A percentile compares a stretch with the other conserved stretches of the same genome.
Evolutionary conservation across 2,113 vertebrate species (phyloP).

Genomic region (Spermophilus dauricus): DNA sequence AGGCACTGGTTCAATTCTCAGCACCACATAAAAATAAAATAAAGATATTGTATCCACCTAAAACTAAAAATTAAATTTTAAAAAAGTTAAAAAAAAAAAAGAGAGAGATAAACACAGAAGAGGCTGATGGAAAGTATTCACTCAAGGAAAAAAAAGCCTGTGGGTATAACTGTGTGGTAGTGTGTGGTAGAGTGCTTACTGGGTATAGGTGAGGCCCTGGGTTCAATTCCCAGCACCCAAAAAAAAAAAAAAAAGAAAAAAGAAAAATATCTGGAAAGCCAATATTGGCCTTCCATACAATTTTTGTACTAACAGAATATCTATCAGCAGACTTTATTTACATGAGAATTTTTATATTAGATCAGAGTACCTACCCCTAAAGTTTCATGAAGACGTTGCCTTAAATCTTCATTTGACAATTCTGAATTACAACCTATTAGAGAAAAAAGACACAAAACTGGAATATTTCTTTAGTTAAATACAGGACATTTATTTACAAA

Average conservation of each 20-base stretch:
- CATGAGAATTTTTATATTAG: conserved; percentile 16
- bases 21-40: no score
- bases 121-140: neutral
- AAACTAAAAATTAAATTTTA: no score
- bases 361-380: conserved; percentile 89
- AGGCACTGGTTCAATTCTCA: no score
- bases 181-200: neutral
- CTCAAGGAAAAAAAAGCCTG: neutral
- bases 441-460: neutral
- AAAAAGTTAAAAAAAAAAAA: no score
- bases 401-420: conserved; percentile 89
- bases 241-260: neutral
- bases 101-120: neutral
- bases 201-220: neutral
- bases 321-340: neutral
- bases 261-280: neutral
- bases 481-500: conserved; percentile 36
- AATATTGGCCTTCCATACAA: neutral
- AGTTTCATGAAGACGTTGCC: conserved; percentile 88
- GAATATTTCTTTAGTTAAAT: conserved; percentile 50
- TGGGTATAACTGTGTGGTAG: no score
- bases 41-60: no score
- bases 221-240: neutral
- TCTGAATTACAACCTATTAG: conserved; percentile 87
- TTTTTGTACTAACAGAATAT: neutral